Conservation (phyloP, 1,140 invertebrate species). For the Penaeus chinensis region DNA sequence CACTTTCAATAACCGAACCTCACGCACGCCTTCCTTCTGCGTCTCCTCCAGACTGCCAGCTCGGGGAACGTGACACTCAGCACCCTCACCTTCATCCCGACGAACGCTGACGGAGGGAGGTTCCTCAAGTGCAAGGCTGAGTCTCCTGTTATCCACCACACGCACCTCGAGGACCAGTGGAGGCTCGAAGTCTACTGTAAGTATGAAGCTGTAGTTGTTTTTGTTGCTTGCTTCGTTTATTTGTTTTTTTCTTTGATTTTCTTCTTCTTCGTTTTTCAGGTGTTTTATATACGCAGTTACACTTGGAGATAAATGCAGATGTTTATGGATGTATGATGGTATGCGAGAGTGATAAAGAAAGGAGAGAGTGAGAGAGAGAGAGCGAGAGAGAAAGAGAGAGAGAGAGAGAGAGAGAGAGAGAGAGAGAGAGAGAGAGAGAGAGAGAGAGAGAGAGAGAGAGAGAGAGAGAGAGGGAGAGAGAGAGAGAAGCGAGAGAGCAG, state of each 20-base stretch:
- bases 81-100: constrained; percentile 80
- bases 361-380: neutral
- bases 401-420: no score
- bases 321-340: constrained; percentile 6
- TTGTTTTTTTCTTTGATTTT: no score
- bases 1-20: neutral
- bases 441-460: no score
- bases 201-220: neutral
- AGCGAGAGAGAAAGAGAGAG: no score
- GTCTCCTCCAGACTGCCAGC: constrained; percentile 54
- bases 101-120: constrained; percentile 82
- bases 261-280: no score
- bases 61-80: constrained; percentile 84
- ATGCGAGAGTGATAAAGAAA: neutral
- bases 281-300: no score
- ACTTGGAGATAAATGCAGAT: no score
- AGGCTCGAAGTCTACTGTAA: constrained; percentile 55
- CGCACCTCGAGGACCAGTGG: constrained; percentile 51
- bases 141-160: constrained; percentile 74
- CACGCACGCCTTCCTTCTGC: neutral
- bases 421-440: no score
- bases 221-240: neutral
- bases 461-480: no score
- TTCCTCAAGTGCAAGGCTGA: constrained; percentile 86
- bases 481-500: no score